Evolutionary conservation across 1,140 invertebrate species (phyloP).

Genomic region (Drosophila melanogaster): Release_6_plus_ISO1_MT NT_033777.3:28295501-28296000

Average conservation of each 20-base stretch:
- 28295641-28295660: conserved; percentile 12
- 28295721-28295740: conserved; percentile 44
- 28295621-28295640: conserved; percentile 11
- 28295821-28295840: conserved; percentile 11
- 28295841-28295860: neutral
- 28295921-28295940: conserved; percentile 74
- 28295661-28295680: conserved; percentile 20
- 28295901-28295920: conserved; percentile 82
- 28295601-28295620: conserved; percentile 77
- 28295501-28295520: conserved; percentile 1
- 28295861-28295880: conserved; percentile 21
- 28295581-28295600: conserved; percentile 83
- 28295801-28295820: conserved; percentile 77
- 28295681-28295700: conserved; percentile 35
- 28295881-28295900: conserved; percentile 82
- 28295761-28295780: conserved; percentile 80
- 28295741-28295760: conserved; percentile 32
- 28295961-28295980: conserved; percentile 25
- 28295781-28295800: conserved; percentile 77
- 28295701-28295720: conserved; percentile 47
- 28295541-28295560: conserved; percentile 76
- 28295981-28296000: conserved; percentile 62
- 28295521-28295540: conserved; percentile 36
- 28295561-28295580: conserved; percentile 84
- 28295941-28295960: conserved; percentile 70